Percentiles rank a stretch among this genome's conserved stretches.
These are phyloP conservation scores for Pandemis heparana DNA, from an alignment of 2,888 invertebrate species.

Conservation along the genomic window DNA sequence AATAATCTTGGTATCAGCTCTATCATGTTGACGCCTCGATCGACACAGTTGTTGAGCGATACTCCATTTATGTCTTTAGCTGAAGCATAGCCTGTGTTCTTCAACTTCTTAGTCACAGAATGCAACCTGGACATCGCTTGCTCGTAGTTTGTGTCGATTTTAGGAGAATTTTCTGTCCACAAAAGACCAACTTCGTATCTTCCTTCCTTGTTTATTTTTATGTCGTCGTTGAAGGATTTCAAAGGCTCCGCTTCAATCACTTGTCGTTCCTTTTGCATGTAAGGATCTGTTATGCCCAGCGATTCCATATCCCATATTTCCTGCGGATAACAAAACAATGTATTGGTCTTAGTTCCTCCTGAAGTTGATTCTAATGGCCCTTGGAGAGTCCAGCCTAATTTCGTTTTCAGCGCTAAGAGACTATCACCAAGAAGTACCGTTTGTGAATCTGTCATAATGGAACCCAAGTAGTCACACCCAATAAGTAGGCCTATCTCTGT, in stretches of 20 bases:
- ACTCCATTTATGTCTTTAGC: too few species aligned
- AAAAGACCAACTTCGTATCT: background rate
- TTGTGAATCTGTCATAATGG: too few species aligned
- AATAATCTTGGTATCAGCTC: too few species aligned
- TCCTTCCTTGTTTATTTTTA: background rate
- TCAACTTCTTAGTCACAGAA: background rate
- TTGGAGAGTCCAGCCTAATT: constrained; percentile 28
- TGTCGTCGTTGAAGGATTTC: too few species aligned
- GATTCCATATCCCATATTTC: constrained; percentile 55
- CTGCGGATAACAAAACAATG: background rate
- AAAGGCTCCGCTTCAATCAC: background rate
- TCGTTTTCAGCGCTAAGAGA: too few species aligned
- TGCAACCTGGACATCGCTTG: background rate
- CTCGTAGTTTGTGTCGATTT: background rate
- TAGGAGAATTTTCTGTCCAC: background rate
- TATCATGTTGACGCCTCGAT: too few species aligned
- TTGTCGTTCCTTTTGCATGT: background rate
- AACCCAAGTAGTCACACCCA: too few species aligned
- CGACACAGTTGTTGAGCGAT: too few species aligned
- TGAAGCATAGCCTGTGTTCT: constrained; percentile 50
- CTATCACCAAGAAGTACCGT: too few species aligned
- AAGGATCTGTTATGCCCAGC: too few species aligned
- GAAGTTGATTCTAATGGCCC: constrained; percentile 25
- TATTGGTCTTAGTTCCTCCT: constrained; percentile 5
- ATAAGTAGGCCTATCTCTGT: too few species aligned